Evolutionary conservation across 2,888 invertebrate species (phyloP).

Genomic region (Leptinotarsa peninsularis): DNA sequence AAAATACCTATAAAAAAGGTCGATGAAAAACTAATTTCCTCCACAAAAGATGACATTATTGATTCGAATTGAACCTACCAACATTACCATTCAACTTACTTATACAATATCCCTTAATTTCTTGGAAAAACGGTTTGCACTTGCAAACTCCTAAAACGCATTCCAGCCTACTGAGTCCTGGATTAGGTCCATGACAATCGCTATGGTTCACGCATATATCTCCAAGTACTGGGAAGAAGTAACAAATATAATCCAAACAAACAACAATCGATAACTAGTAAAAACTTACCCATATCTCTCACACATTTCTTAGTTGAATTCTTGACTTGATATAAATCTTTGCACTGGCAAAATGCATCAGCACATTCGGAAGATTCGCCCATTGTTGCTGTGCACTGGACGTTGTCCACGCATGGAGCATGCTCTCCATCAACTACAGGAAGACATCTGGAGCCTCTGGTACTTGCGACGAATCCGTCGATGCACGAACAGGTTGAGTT

Average conservation of each 20-base stretch:
- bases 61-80: too few relatives aligned
- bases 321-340: conserved; percentile 54
- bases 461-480: conserved; percentile 47
- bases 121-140: conserved; percentile 49
- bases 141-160: conserved; percentile 53
- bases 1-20: too few relatives aligned
- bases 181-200: conserved; percentile 49
- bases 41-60: too few relatives aligned
- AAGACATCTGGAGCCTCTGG: conserved; percentile 50
- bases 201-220: conserved; percentile 51
- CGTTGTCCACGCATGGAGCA: conserved; percentile 53
- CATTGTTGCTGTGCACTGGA: conserved; percentile 54
- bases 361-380: conserved; percentile 53
- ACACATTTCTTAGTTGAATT: conserved; percentile 51
- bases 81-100: conserved; percentile 38
- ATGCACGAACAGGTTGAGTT: conserved; percentile 53
- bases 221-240: conserved; percentile 54
- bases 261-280: background rate
- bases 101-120: conserved; percentile 52
- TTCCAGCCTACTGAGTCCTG: conserved; percentile 47
- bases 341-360: conserved; percentile 54
- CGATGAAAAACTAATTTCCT: too few relatives aligned
- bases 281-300: conserved; percentile 53
- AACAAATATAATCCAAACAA: background rate
- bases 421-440: conserved; percentile 46